Percentiles rank a stretch among this genome's conserved stretches.
These are phyloP conservation scores for Whitmania pigra DNA, from an alignment of 1,140 invertebrate genomes.

Conservation along the genomic window DNA sequence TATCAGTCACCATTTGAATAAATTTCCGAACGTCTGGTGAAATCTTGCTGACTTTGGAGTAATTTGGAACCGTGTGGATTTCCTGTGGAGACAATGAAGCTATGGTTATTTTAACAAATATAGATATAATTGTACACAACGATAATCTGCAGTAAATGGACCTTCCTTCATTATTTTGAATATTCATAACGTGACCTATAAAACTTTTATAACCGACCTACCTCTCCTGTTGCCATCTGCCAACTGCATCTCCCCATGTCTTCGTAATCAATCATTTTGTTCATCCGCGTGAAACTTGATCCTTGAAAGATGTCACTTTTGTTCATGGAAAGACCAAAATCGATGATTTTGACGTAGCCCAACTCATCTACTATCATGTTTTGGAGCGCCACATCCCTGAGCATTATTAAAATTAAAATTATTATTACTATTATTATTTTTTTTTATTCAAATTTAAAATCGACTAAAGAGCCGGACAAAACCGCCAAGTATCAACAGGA, in stretches of 20 bases:
- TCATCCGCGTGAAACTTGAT: not conserved
- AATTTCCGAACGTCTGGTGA: no score
- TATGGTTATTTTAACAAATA: no score
- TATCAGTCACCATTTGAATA: no score
- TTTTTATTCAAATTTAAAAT: no score
- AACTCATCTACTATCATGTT: conserved; percentile 5
- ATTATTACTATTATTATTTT: no score
- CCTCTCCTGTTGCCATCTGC: not conserved
- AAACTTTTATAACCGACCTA: not conserved
- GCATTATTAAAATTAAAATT: no score
- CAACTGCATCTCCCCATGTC: not conserved
- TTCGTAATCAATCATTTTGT: conserved; percentile 2
- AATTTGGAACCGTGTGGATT: not conserved
- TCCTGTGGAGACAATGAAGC: not conserved
- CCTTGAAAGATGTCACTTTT: not conserved
- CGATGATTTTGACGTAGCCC: conserved; percentile 1
- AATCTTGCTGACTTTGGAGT: no score
- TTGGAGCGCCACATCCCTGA: not conserved
- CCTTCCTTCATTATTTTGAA: not conserved
- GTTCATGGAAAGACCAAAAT: not conserved
- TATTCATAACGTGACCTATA: not conserved
- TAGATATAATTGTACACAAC: no score
- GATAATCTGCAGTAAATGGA: not conserved
- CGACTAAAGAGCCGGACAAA: no score
- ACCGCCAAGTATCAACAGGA: no score